Percentiles rank a stretch among this genome's conserved stretches.
Evolutionary conservation across 2,113 vertebrate genomes (phyloP).

Genomic region (Burhinus bistriatus): DNA sequence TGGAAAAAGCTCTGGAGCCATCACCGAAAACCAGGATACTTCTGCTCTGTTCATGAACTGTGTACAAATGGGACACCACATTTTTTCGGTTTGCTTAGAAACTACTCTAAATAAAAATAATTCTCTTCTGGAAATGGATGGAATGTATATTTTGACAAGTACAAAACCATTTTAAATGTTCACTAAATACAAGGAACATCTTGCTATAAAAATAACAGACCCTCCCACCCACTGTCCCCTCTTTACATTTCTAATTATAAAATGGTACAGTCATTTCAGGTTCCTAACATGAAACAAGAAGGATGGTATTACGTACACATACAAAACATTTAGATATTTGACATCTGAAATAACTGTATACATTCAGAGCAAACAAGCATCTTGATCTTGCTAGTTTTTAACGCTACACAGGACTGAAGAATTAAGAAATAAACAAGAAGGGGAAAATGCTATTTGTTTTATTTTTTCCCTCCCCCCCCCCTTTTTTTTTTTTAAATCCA

Average conservation of each 20-base stretch:
- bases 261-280: slow-evolving; percentile 64
- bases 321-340: slow-evolving; percentile 55
- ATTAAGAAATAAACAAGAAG: neutral
- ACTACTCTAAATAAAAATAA: slow-evolving; percentile 61
- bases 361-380: slow-evolving; percentile 65
- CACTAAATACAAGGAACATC: slow-evolving; percentile 68
- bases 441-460: neutral
- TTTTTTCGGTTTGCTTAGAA: slow-evolving; percentile 32
- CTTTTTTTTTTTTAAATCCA: neutral
- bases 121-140: slow-evolving; percentile 64
- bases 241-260: slow-evolving; percentile 72
- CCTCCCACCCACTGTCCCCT: slow-evolving; percentile 39
- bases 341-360: slow-evolving; percentile 59
- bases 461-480: fast-evolving
- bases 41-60: neutral
- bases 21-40: neutral
- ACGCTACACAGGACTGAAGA: slow-evolving; percentile 2
- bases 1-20: neutral
- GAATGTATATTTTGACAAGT: slow-evolving; percentile 77
- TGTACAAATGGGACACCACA: neutral
- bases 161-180: slow-evolving; percentile 73
- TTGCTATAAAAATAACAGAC: slow-evolving; percentile 76
- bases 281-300: slow-evolving; percentile 56
- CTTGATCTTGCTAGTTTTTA: slow-evolving; percentile 33
- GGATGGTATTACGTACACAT: slow-evolving; percentile 44